Base-by-base conservation (phyloP, 2,888 invertebrate genomes). In the Drosophila stalkeri region DNA sequence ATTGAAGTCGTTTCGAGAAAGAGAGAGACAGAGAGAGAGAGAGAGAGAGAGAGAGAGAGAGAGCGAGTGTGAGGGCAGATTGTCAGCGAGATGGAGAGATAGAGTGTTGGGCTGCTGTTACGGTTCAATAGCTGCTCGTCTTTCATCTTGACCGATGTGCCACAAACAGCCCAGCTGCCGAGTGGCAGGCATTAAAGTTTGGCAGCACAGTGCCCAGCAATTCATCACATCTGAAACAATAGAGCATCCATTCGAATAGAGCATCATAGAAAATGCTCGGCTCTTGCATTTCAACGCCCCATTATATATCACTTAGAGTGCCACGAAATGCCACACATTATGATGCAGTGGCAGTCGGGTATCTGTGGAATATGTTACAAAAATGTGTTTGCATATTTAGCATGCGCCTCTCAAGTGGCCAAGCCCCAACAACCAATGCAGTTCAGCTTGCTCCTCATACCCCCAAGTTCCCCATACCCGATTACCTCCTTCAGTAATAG, bases 361-460 rank as follows among this genome's bases (percentile, higher is more conserved):
- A 60, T 68, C 65, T 57, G 39, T 55, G 18, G 55, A 71, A 79
- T 76, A 64, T 86, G 78, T 60, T 75, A 76, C 68, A 68, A 44
- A 87, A 89, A 87, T 85, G 79, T 85, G 84, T 77, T 87, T 81
- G 82, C 76, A 81, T 87, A 87, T 85, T 87, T 84, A 86, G 89
- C 87, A 78, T 75, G 64, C 52, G 54, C 60, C 71, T 72, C 84
- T 89, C 85, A 87, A 84, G 87, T 87, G 85, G 66, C 68, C 61
- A 23, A 55, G 47, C 35, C 49, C 18, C 65, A 64, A 71, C 64
- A 63, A 59, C 61, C 66, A 71, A 69, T 68, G 33, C 56, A 63
- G 31, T 47, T 49, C 33, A 52, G 46, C 33, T 16, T 52, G 55
- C 14, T 12, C 59, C 14, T 12, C 55, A 51, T 16, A n/a, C 16